Base-by-base conservation (phyloP, 2,888 invertebrate genomes). In the Teleogryllus oceanicus region DNA sequence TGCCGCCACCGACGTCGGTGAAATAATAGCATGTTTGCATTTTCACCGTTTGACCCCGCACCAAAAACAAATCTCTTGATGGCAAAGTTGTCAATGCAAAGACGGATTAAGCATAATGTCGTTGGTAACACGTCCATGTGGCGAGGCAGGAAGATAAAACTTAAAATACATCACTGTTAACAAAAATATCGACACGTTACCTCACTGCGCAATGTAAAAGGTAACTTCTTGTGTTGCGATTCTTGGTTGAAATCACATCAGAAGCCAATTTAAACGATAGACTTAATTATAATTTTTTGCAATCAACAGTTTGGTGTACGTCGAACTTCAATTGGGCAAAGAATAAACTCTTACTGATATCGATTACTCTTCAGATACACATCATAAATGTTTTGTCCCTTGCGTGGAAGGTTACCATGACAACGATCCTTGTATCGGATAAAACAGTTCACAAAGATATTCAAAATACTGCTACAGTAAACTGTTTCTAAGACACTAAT, bases 231-330 rank as follows among this genome's bases (percentile, higher is more conserved):
- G 62, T 62, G 16, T 13, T n/a, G 62, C 13, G 62, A 62, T 62
- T 62, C 62, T 62, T 62, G 62, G 62, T 62, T 62, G 62, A 13
- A 62, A 62, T 62, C 62, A 62, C 62, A 62, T 62, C 62, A 62
- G 62, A n/a, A 62, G 62, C 62, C 13, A 62, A 62, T 62, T 62
- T 62, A 62, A 62, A 62, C 62, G 13, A 18, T 18, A 62, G n/a
- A 13, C 16, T 62, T 13, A n/a, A 62, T 13, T 62, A 62, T 18
- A n/a, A 18, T 62, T n/a, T n/a, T n/a, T n/a, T n/a, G n/a, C 62
- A 62, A 62, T 62, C 62, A 62, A 62, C 62, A 62, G 62, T 62
- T 13, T 62, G 62, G n/a, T 13, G 13, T 62, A 13, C 62, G n/a
- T 62, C 37, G 37, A 37, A 37, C 37, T 62, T 18, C 62, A 18